Evolutionary conservation across 2,888 invertebrate species (phyloP), one percentile per base, ranked within the genome.

Genomic region (Cosmorhoe ocellata): DNA sequence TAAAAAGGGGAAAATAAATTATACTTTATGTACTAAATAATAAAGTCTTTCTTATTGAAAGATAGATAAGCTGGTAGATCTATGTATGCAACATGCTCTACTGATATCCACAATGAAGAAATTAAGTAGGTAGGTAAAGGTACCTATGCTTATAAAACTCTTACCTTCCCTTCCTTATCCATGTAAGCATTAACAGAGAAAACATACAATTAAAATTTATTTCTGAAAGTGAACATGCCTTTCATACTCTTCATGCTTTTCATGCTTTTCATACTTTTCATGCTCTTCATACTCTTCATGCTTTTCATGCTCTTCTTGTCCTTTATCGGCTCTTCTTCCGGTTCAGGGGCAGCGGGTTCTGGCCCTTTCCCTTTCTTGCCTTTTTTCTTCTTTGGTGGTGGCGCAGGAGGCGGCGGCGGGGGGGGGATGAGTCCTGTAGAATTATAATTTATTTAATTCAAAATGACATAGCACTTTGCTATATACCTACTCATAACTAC

Each of bases 381-480:
- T 42, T 79, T 79, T 57, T 76, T 75, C 59, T 79, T 75, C 65
- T 86, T 76, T 38, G 74, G 64, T 51, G 68, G 61, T 11, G 81
- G 69, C 0, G 80, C 70, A 0, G 85, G 82, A 0, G 83, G 78
- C 0, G 81, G 81, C 0, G 86, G 84, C 0, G 85, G 81, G 0
- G 92, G 91, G 1, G 87, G 83, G 36, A 84, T 59, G 2, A 90
- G 67, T 53, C 82, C 88, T 88, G 39, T n/a, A 54, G 49, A 1
- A 41, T 13, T 9, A 1, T 3, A 34, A 39, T 14, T 28, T 9
- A 24, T 9, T 6, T 24, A 33, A 18, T n/a, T n/a, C n/a, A n/a
- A n/a, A n/a, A n/a, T n/a, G n/a, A n/a, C n/a, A n/a, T n/a, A n/a
- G n/a, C n/a, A n/a, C n/a, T n/a, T n/a, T n/a, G n/a, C n/a, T n/a